Conservation (phyloP, 2,797 vertebrate genomes). For the Myiothlypis chrysogaster region DNA sequence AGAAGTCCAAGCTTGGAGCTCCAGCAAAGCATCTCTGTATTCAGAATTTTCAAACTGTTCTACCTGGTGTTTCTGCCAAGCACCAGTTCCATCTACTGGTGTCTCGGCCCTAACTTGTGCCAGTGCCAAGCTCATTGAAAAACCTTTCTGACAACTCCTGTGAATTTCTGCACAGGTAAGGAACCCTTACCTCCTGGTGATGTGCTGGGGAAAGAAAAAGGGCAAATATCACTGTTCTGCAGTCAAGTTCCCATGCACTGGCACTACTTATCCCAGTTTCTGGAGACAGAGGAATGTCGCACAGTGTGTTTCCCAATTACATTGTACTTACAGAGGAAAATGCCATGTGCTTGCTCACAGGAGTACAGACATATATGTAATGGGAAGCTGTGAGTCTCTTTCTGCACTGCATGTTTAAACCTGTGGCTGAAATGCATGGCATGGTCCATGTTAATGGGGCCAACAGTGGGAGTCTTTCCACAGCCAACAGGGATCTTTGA, state of each 20-base stretch:
- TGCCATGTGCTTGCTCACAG: rapidly evolving
- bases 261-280: not conserved
- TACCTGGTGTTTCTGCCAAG: not conserved
- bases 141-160: not conserved
- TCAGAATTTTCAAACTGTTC: not conserved
- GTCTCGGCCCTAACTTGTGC: not conserved
- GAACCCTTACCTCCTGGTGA: not conserved
- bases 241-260: not conserved
- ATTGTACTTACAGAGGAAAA: not conserved
- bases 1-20: not conserved
- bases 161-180: not conserved
- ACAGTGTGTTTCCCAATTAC: not conserved
- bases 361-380: not conserved
- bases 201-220: not conserved
- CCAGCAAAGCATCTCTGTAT: not conserved
- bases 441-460: not conserved
- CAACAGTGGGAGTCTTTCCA: not conserved
- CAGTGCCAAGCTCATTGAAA: not conserved
- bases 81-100: not conserved
- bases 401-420: not conserved
- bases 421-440: not conserved
- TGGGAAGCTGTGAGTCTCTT: not conserved
- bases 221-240: not conserved
- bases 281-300: not conserved
- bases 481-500: not conserved